These are phyloP conservation scores for Lycaon pictus DNA, from an alignment of 2,113 vertebrate species.

Conservation along the genomic window DNA sequence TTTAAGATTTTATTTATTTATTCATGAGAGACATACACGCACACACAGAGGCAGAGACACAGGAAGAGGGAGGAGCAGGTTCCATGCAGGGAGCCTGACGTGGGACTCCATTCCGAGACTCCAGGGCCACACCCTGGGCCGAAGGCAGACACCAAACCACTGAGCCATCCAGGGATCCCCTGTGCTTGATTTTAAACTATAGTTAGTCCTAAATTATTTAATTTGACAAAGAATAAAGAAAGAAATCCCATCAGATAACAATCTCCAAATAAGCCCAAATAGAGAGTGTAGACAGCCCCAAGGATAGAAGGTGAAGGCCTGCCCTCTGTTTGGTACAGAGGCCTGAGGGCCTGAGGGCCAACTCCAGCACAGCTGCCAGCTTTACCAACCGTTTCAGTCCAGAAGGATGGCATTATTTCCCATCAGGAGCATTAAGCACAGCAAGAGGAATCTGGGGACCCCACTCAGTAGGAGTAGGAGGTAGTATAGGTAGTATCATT, in stretches of 20 bases:
- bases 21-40: too few species aligned
- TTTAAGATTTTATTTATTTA: too few species aligned
- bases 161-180: too few species aligned
- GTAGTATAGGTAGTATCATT: too few species aligned
- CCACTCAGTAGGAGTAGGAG: not conserved
- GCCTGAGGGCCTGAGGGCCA: not conserved
- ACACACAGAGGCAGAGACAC: too few species aligned
- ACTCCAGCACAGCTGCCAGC: not conserved
- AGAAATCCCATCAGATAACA: not conserved
- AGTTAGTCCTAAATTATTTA: slow-evolving; percentile 43
- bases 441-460: not conserved
- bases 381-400: not conserved
- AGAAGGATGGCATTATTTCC: not conserved
- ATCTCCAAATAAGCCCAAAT: not conserved
- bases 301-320: not conserved
- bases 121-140: too few species aligned
- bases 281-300: not conserved
- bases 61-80: too few species aligned
- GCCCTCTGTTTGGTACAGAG: not conserved
- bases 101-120: too few species aligned
- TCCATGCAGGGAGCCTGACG: too few species aligned
- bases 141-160: too few species aligned
- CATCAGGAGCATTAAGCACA: not conserved
- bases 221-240: slow-evolving; percentile 13
- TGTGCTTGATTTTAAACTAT: slow-evolving; percentile 33